These are phyloP conservation scores for Paguma larvata DNA, from an alignment of 2,797 vertebrate genomes.

Conservation along the genomic window DNA sequence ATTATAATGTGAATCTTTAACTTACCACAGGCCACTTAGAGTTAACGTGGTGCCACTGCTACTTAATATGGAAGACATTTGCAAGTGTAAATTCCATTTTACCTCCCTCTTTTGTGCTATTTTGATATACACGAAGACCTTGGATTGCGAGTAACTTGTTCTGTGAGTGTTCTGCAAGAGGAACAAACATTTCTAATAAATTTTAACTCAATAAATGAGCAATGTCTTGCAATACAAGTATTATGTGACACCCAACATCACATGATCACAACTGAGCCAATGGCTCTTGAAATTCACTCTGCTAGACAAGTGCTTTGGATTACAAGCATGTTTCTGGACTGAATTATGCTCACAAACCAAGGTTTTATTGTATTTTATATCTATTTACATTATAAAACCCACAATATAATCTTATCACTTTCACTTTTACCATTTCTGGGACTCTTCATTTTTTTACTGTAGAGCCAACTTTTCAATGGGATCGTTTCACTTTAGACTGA, in stretches of 20 bases:
- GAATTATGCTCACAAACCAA: too few species aligned
- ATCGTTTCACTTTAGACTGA: background rate
- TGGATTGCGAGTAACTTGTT: too few species aligned
- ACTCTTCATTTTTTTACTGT: background rate
- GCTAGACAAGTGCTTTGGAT: too few species aligned
- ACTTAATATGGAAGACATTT: constrained; percentile 9
- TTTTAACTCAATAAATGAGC: too few species aligned
- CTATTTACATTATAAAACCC: background rate
- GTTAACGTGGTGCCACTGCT: background rate
- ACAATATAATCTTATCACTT: background rate
- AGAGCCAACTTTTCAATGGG: background rate
- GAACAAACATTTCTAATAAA: too few species aligned
- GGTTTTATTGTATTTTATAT: background rate
- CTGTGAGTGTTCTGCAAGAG: too few species aligned
- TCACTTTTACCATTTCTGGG: background rate
- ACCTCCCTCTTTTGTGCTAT: background rate
- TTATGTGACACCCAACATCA: too few species aligned
- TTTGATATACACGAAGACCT: background rate
- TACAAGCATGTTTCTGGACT: too few species aligned
- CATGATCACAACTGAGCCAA: too few species aligned
- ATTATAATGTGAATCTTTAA: constrained; percentile 2
- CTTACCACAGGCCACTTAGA: background rate
- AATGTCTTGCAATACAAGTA: too few species aligned
- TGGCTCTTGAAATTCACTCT: too few species aligned
- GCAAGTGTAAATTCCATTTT: background rate